Evolutionary conservation across 1,140 invertebrate genomes (phyloP), one percentile per base, ranked within the genome.

Genomic region (Dryas iulia): DNA sequence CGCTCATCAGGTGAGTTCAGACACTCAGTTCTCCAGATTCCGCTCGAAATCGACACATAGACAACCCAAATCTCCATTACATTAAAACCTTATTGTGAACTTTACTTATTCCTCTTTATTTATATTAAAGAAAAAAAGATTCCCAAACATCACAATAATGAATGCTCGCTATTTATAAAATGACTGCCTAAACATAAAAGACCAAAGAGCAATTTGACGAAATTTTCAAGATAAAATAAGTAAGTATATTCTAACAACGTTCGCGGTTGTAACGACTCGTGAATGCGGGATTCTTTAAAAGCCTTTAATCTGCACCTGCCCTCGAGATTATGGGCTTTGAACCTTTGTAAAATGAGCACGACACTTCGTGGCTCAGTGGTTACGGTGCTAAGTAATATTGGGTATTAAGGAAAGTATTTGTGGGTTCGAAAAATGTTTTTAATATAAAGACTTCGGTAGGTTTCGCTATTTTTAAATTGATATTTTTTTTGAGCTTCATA

Each of bases 261-360:
- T 23, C 61, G 28, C 14, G 52, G 61, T 23, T 53, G 60, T 53
- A 53, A 63, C 61, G 61, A 56, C 61, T 63, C 52, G 61, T 31
- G 61, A 63, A 63, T 63, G 52, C 30, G 39, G 60, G 8, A 47
- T 63, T 63, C 61, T 63, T 63, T 54, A 56, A 63, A 56, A 56
- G 47, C 61, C 61, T 63, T 56, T 63, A 63, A 63, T 56, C 61
- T 47, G 26, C 52, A 63, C 61, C 61, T 63, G 61, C 33, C n/a
- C 18, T 21, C 39, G 7, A 47, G 39, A 21, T 47, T 47, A 47
- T 47, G 39, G 39, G n/a, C 1, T 47, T 47, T 21, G 14, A 47
- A 21, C 18, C 39, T 47, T 47, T 47, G 18, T 47, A 18, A 21
- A 21, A 47, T 47, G 18, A 31, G 8, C n/a, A n/a, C n/a, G n/a